Percentiles rank a stretch among this genome's conserved stretches.
phyloP scores from a whole-genome alignment of 2,888 invertebrate genomes.

The Ophioninae sp. region DNA sequence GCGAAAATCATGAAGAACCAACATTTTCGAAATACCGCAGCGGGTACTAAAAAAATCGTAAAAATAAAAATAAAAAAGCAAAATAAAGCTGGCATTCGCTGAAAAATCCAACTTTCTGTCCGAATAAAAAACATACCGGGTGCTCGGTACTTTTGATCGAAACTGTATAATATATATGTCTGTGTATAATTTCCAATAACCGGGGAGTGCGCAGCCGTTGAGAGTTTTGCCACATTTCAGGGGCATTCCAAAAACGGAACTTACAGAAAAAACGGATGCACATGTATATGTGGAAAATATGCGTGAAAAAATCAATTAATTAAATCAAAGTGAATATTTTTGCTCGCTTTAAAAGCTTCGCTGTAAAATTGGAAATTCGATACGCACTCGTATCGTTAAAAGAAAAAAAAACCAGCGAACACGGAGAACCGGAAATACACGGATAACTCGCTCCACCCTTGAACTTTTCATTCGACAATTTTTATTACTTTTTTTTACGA shows the following conservation, averaged over 20 bases:
- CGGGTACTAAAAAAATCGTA: too few relatives aligned
- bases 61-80: too few relatives aligned
- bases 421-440: conserved; percentile 40
- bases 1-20: too few relatives aligned
- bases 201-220: neutral
- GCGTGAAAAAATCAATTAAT: neutral
- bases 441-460: conserved; percentile 34
- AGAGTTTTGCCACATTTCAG: neutral
- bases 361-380: conserved; percentile 29
- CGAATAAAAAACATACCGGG: too few relatives aligned
- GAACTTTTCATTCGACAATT: conserved; percentile 36
- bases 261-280: too few relatives aligned
- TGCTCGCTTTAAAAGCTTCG: neutral
- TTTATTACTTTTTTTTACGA: conserved; percentile 39
- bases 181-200: neutral
- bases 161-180: too few relatives aligned
- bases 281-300: neutral
- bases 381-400: conserved; percentile 25
- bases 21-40: too few relatives aligned
- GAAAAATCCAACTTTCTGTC: too few relatives aligned
- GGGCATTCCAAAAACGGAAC: neutral
- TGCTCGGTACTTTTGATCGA: too few relatives aligned
- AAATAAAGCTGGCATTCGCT: too few relatives aligned
- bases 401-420: conserved; percentile 35
- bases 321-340: neutral